phyloP scores from a whole-genome alignment of 2,113 vertebrate genomes.

The Choloepus hoffmanni region DNA sequence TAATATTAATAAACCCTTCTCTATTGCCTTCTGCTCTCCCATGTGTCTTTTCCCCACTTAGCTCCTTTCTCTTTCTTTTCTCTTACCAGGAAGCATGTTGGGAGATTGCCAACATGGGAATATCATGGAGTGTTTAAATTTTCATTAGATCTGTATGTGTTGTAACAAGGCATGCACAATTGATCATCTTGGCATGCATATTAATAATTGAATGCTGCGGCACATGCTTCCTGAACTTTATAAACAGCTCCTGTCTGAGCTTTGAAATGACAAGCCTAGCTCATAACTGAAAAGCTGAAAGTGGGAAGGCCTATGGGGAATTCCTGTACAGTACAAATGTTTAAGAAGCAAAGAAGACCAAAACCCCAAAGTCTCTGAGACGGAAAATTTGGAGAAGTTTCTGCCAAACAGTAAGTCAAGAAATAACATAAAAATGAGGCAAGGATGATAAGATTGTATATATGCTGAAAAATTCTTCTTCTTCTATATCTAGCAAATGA shows the following conservation, averaged over 20 bases:
- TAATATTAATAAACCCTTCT: conserved; percentile 15
- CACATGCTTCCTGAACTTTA: conserved; percentile 58
- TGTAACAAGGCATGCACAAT: conserved; percentile 57
- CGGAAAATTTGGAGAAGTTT: conserved; percentile 73
- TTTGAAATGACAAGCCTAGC: conserved; percentile 56
- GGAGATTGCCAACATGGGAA: conserved; percentile 28
- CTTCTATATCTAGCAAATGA: conserved; percentile 66
- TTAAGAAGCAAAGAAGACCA: conserved; percentile 69
- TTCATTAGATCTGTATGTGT: conserved; percentile 33
- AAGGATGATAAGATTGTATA: accelerated
- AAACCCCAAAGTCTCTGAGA: conserved; percentile 61
- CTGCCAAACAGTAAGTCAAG: conserved; percentile 67
- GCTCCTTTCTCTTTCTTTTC: not conserved
- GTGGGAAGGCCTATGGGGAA: conserved; percentile 40
- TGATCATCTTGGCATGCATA: conserved; percentile 67
- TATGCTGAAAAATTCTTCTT: conserved; percentile 63
- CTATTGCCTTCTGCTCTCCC: not conserved
- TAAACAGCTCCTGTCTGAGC: conserved; percentile 62
- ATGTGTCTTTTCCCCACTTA: not conserved
- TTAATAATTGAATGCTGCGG: conserved; percentile 61
- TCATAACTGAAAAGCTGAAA: conserved; percentile 36
- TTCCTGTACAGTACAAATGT: conserved; percentile 58
- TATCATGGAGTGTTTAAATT: conserved; percentile 50
- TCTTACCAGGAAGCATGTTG: not conserved
- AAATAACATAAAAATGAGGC: conserved; percentile 58